These are phyloP conservation scores for Dermatophagoides farinae DNA, from an alignment of 1,140 invertebrate genomes.

Conservation along the genomic window DNA sequence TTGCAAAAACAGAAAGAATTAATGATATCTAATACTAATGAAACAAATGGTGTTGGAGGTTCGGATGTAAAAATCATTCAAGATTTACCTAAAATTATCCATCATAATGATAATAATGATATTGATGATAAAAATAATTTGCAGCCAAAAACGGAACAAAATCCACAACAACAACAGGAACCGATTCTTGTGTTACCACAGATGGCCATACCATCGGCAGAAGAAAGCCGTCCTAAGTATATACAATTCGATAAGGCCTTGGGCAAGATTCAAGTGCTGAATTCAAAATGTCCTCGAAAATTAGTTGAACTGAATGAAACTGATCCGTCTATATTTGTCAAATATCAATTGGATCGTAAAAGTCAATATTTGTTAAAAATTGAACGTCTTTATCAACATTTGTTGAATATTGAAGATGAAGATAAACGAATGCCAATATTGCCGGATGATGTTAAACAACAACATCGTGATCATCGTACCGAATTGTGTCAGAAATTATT, in stretches of 20 bases:
- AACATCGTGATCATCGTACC: slow-evolving; percentile 13
- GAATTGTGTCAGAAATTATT: slow-evolving; percentile 17
- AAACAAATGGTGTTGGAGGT: neutral
- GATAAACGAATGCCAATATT: slow-evolving; percentile 29
- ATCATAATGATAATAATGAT: no score
- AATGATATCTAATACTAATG: neutral
- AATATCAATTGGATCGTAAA: slow-evolving; percentile 25
- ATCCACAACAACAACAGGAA: neutral
- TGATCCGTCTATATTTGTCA: slow-evolving; percentile 22
- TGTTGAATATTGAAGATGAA: slow-evolving; percentile 22
- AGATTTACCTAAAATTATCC: no score
- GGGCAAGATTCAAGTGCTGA: slow-evolving; percentile 47
- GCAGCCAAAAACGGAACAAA: no score
- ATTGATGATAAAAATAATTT: no score
- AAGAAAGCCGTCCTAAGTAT: slow-evolving; percentile 7
- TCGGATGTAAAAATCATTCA: no score
- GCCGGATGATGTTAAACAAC: slow-evolving; percentile 13
- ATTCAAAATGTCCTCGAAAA: slow-evolving; percentile 63
- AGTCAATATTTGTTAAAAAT: slow-evolving; percentile 18
- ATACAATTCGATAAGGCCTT: slow-evolving; percentile 73
- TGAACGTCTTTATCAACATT: slow-evolving; percentile 17
- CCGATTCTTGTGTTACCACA: slow-evolving; percentile 25
- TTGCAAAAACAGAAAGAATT: slow-evolving; percentile 3
- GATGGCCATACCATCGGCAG: slow-evolving; percentile 5
- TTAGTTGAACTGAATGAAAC: slow-evolving; percentile 43